Percentiles rank a stretch among this genome's conserved stretches.
These are phyloP conservation scores for Erpornis zantholeuca DNA, from an alignment of 2,113 vertebrate genomes.

Conservation along the genomic window DNA sequence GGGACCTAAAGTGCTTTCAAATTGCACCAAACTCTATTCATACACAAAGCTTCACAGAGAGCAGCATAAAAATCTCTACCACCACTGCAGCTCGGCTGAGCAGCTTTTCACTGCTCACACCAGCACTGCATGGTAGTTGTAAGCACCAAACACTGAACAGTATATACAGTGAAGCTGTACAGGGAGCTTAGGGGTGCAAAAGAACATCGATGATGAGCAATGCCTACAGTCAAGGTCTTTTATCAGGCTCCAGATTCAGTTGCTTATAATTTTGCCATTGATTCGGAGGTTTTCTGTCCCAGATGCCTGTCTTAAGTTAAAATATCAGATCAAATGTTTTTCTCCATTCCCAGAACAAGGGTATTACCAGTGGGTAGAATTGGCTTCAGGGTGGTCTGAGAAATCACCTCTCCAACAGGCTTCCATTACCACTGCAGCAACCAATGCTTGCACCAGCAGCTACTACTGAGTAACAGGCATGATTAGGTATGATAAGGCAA, in stretches of 20 bases:
- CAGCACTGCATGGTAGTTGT: neutral
- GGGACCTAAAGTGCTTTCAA: neutral
- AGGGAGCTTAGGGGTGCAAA: neutral
- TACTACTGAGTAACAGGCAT: neutral
- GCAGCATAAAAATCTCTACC: neutral
- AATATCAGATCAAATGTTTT: neutral
- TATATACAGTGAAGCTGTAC: neutral
- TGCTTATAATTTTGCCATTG: neutral
- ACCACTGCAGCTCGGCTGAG: neutral
- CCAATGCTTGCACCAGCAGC: neutral
- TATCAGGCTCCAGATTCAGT: neutral
- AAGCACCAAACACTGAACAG: neutral
- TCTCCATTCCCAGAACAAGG: neutral
- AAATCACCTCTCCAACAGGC: neutral
- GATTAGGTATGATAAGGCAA: neutral
- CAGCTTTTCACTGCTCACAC: neutral
- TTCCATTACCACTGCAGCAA: neutral
- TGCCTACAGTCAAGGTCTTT: neutral
- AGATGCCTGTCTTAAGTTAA: neutral
- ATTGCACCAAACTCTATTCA: neutral
- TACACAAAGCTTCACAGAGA: neutral
- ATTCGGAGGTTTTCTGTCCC: neutral
- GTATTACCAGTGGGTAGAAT: neutral
- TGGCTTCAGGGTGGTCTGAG: neutral
- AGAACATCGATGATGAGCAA: neutral